A percentile compares a stretch with the other conserved stretches of the same genome.
These are phyloP conservation scores for Zaprionus camerounensis DNA, from an alignment of 1,140 invertebrate genomes.

Conservation along the genomic window DNA sequence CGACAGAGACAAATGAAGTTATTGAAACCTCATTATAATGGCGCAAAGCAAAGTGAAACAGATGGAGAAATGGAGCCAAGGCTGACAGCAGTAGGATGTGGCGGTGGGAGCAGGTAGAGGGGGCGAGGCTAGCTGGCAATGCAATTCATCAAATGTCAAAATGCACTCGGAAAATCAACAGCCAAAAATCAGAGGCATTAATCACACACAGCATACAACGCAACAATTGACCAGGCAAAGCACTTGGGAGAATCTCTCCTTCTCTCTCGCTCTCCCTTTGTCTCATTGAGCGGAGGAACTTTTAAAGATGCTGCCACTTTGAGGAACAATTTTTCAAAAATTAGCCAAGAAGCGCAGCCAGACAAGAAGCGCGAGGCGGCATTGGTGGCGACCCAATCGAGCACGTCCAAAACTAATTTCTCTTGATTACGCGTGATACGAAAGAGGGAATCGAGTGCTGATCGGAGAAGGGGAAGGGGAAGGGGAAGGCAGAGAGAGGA, in stretches of 20 bases:
- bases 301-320: constrained; percentile 66
- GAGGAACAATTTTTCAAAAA: constrained; percentile 80
- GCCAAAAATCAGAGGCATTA: constrained; percentile 71
- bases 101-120: neutral
- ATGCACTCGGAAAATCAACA: constrained; percentile 78
- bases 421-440: constrained; percentile 70
- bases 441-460: neutral
- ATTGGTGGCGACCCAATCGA: constrained; percentile 57
- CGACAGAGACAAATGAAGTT: constrained; percentile 80
- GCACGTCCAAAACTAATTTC: constrained; percentile 83
- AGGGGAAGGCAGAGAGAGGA: neutral
- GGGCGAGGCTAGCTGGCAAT: constrained; percentile 38
- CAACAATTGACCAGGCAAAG: constrained; percentile 60
- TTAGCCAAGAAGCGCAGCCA: constrained; percentile 60
- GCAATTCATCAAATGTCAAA: constrained; percentile 81
- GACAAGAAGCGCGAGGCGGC: constrained; percentile 22
- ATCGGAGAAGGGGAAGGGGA: neutral
- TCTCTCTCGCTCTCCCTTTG: neutral
- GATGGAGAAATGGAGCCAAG: constrained; percentile 37
- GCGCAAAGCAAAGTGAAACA: constrained; percentile 43
- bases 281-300: constrained; percentile 36
- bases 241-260: constrained; percentile 28
- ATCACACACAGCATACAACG: constrained; percentile 42
- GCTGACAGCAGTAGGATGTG: constrained; percentile 29
- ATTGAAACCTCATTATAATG: constrained; percentile 81